These are phyloP conservation scores for Iphiclides podalirius DNA, from an alignment of 2,888 invertebrate genomes.

Conservation along the genomic window DNA sequence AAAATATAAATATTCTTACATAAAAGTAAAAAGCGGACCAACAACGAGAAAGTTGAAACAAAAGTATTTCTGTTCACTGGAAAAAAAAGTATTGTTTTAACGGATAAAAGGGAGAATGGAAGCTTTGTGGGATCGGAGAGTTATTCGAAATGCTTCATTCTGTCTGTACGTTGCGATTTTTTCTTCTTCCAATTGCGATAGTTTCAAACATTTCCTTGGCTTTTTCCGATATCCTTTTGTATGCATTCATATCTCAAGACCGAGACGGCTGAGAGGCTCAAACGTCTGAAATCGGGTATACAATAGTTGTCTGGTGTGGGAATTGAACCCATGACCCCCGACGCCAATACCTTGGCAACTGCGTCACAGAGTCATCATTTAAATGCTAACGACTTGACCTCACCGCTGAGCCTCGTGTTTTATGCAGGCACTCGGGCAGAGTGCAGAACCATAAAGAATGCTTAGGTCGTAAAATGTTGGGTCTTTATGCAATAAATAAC, in stretches of 20 bases:
- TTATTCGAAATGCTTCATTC: slow-evolving; percentile 7
- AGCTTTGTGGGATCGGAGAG: slow-evolving; percentile 1
- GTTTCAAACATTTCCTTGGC: neutral
- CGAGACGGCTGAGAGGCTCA: too few relatives aligned
- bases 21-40: neutral
- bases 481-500: neutral
- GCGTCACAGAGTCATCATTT: neutral
- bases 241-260: too few relatives aligned
- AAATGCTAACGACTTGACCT: slow-evolving; percentile 11
- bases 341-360: too few relatives aligned
- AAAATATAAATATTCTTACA: neutral
- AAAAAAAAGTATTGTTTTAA: slow-evolving; percentile 11
- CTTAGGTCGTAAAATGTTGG: neutral
- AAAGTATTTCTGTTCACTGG: slow-evolving; percentile 7
- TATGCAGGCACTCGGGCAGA: neutral
- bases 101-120: slow-evolving; percentile 12
- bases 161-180: neutral
- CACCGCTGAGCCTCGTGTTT: slow-evolving; percentile 3
- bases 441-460: neutral
- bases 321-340: too few relatives aligned
- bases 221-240: too few relatives aligned
- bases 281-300: too few relatives aligned
- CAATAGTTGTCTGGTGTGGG: too few relatives aligned
- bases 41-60: slow-evolving; percentile 4
- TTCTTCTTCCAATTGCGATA: neutral